Percentiles rank a stretch among this genome's conserved stretches.
Conservation (phyloP, 2,113 vertebrate species). For the Saguinus imperator region DNA sequence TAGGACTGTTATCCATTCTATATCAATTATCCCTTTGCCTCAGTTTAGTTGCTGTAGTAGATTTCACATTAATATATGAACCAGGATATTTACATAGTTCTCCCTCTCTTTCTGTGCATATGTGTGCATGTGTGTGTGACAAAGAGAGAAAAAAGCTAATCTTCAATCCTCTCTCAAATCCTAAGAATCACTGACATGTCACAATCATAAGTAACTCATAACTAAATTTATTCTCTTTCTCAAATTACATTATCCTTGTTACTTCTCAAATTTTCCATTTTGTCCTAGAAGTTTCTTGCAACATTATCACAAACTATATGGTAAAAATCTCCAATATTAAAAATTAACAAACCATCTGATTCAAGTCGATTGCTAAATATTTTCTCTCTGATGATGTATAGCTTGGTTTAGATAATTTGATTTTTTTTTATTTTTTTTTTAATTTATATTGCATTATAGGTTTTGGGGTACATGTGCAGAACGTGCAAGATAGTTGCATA, state of each 20-base stretch:
- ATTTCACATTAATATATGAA: not conserved
- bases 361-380: conserved; percentile 28
- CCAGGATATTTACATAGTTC: not conserved
- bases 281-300: conserved; percentile 33
- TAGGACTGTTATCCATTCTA: not conserved
- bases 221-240: conserved; percentile 14
- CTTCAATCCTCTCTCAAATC: not conserved
- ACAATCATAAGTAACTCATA: not conserved
- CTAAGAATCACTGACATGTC: not conserved
- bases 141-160: not conserved
- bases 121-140: rapidly evolving
- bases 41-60: not conserved
- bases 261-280: conserved; percentile 20
- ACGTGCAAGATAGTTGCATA: too few species aligned
- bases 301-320: not conserved
- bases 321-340: conserved; percentile 17
- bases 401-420: conserved; percentile 25
- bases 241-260: conserved; percentile 30
- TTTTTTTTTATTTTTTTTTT: not conserved
- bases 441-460: too few species aligned
- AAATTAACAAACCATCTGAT: conserved; percentile 41
- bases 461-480: too few species aligned
- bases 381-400: conserved; percentile 38
- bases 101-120: not conserved
- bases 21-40: not conserved